Evolutionary conservation across 2,888 invertebrate genomes (phyloP).

Genomic region (Eupithecia insigniata): DNA sequence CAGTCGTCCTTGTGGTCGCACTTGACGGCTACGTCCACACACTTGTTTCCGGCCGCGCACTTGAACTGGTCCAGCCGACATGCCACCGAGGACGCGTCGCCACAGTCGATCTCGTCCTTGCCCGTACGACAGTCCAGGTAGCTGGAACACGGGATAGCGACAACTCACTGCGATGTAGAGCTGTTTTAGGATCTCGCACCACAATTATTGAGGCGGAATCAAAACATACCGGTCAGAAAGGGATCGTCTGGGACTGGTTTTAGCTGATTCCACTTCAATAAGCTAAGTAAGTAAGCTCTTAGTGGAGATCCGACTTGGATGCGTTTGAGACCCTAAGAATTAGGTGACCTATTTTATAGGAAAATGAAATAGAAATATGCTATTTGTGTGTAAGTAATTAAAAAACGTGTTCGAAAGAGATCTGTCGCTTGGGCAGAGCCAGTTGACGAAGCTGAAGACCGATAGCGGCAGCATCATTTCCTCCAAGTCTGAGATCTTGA

Average conservation of each 20-base stretch:
- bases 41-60: constrained; percentile 91
- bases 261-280: background rate
- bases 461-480: no score
- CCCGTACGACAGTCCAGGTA: constrained; percentile 93
- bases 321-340: background rate
- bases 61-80: constrained; percentile 94
- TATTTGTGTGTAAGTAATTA: no score
- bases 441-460: no score
- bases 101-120: constrained; percentile 91
- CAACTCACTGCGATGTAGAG: background rate
- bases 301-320: background rate
- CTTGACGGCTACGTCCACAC: constrained; percentile 88
- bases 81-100: constrained; percentile 77
- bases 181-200: background rate
- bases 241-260: background rate
- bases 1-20: constrained; percentile 97
- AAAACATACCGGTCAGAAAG: background rate
- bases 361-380: background rate
- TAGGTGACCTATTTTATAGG: background rate
- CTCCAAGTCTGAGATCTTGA: no score
- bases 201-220: background rate
- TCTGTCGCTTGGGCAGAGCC: no score
- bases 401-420: no score
- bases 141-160: constrained; percentile 49
- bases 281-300: background rate